phyloP scores from a whole-genome alignment of 2,888 invertebrate genomes.

The Eupithecia centaureata region DNA sequence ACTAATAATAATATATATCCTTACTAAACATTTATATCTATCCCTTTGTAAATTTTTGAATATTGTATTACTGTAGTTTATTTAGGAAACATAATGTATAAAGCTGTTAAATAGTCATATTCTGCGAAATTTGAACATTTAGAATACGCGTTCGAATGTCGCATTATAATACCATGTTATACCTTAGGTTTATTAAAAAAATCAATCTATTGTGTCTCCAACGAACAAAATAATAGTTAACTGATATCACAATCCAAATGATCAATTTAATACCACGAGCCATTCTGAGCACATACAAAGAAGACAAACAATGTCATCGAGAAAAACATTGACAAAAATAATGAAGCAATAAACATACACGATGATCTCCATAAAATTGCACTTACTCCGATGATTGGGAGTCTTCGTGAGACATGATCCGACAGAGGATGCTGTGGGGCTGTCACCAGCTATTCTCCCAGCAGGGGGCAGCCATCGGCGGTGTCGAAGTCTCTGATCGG shows the following conservation, averaged over 20 bases:
- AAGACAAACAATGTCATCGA: conserved; percentile 20
- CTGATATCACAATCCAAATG: neutral
- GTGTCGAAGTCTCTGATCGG: conserved; percentile 48
- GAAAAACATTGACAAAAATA: conserved; percentile 41
- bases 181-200: neutral
- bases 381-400: conserved; percentile 13
- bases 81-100: neutral
- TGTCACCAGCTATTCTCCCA: conserved; percentile 57
- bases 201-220: neutral
- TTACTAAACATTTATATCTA: too few relatives aligned
- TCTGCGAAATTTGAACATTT: too few relatives aligned
- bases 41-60: neutral
- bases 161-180: neutral
- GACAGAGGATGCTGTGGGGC: conserved; percentile 33
- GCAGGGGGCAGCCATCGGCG: conserved; percentile 57
- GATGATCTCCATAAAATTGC: conserved; percentile 48
- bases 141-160: neutral
- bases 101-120: too few relatives aligned
- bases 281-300: conserved; percentile 3
- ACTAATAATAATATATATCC: too few relatives aligned
- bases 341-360: conserved; percentile 46
- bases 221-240: neutral
- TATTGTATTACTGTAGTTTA: neutral
- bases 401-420: conserved; percentile 45
- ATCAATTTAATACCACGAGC: neutral